Base-by-base conservation (phyloP, 2,888 invertebrate species). In the Drosophila recens region DNA sequence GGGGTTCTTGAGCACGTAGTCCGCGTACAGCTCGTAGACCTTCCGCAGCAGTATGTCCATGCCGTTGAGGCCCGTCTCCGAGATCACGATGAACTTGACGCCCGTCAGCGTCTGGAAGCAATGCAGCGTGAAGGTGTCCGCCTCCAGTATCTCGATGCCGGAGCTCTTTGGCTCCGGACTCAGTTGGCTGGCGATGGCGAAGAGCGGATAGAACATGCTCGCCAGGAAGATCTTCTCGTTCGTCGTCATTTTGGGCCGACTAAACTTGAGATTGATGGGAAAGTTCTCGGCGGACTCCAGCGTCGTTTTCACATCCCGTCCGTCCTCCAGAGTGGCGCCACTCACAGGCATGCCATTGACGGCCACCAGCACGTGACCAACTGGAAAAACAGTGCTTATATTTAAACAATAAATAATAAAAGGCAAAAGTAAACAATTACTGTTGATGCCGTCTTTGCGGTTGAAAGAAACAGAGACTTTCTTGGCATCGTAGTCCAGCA, bases 151-250 rank as follows among this genome's bases (percentile, higher is more conserved):
- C 93, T 99, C 97, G 70, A 99, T 99, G 13, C 99, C 99, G 0
- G 99, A 99, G 79, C 97, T 97, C 91, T 97, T 96, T 0, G 96
- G 96, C 87, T 98, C 97, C 0, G 99, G 99, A 88, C 99, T 99
- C 20, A 99, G 94, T 93, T 99, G 99, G 91, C 98, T 97, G 62
- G 99, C 98, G 74, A 99, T 97, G 0, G 99, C 99, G 94, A 98
- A 99, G 62, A 99, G 93, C 0, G 99, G 99, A 93, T 99, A 99
- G 93, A 99, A 99, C 98, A 98, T 99, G 89, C 98, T 98, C 6
- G 99, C 97, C 61, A 99, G 93, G 90, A 99, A 98, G 86, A 99
- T 99, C 92, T 99, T 99, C 91, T 99, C 99, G 93, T 99, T 99
- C 6, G 98, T 98, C 0, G 98, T 98, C 93, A 99, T 97, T 91